A percentile compares a stretch with the other conserved stretches of the same genome.
phyloP scores from a whole-genome alignment of 2,888 invertebrate species.

The Pseudanteris insignis region DNA sequence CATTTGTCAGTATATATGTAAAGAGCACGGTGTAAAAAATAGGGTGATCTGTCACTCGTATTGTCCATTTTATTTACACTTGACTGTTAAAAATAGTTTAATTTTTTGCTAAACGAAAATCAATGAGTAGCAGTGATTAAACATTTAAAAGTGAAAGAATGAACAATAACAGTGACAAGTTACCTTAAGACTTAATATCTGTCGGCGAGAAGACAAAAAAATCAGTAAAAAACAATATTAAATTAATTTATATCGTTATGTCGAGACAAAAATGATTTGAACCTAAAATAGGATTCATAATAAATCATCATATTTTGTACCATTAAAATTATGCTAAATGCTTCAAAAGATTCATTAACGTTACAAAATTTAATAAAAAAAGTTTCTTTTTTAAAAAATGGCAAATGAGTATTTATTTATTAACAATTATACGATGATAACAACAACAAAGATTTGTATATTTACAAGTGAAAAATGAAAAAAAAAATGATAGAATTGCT shows the following conservation, averaged over 20 bases:
- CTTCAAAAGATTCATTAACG: background rate
- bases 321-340: constrained; percentile 1
- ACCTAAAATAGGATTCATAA: background rate
- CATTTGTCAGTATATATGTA: background rate
- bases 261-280: background rate
- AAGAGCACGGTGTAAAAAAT: background rate
- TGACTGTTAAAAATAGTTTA: no score
- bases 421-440: constrained; percentile 1
- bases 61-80: no score
- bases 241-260: background rate
- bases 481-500: constrained; percentile 22
- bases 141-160: no score
- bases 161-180: no score
- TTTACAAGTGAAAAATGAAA: constrained; percentile 16
- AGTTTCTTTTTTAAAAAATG: background rate
- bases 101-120: no score
- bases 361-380: background rate
- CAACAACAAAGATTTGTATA: constrained; percentile 5
- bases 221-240: background rate
- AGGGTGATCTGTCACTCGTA: no score
- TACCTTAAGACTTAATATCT: constrained; percentile 2
- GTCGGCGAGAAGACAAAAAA: background rate
- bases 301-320: constrained; percentile 2
- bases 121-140: no score
- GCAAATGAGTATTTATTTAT: constrained; percentile 6